Evolutionary conservation across 2,113 vertebrate species (phyloP).

Genomic region (Caloenas nicobarica): DNA sequence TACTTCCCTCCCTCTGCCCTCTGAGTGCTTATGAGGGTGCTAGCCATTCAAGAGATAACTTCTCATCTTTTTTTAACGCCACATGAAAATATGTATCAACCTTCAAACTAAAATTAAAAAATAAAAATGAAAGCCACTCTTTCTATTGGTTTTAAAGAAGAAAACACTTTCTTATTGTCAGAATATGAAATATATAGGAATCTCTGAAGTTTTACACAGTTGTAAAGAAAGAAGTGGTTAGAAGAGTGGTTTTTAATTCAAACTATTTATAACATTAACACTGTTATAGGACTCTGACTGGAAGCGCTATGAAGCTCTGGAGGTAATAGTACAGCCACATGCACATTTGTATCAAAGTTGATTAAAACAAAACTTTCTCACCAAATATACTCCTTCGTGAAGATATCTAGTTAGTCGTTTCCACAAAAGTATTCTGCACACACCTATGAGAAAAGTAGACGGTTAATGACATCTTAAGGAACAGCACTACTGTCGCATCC

Average conservation of each 20-base stretch:
- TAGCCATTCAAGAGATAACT: neutral
- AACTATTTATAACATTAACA: neutral
- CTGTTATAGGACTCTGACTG: neutral
- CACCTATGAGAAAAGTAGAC: neutral
- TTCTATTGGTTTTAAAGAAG: neutral
- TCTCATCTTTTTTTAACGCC: neutral
- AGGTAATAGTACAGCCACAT: neutral
- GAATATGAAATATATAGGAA: neutral
- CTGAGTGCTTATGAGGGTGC: neutral
- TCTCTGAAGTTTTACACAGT: neutral
- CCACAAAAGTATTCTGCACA: neutral
- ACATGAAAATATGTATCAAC: neutral
- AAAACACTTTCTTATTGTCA: neutral
- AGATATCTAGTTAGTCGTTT: neutral
- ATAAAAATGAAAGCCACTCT: neutral
- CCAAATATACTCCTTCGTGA: neutral
- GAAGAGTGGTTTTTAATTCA: neutral
- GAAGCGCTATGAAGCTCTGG: neutral
- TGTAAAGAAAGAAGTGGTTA: neutral
- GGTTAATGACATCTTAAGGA: neutral
- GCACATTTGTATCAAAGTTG: neutral
- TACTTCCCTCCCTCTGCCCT: neutral
- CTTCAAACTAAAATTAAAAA: neutral
- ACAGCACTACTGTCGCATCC: neutral
- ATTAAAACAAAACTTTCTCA: slow-evolving; percentile 1